These are phyloP conservation scores for Gymnodraco acuticeps DNA, from an alignment of 2,797 vertebrate species.

Conservation along the genomic window DNA sequence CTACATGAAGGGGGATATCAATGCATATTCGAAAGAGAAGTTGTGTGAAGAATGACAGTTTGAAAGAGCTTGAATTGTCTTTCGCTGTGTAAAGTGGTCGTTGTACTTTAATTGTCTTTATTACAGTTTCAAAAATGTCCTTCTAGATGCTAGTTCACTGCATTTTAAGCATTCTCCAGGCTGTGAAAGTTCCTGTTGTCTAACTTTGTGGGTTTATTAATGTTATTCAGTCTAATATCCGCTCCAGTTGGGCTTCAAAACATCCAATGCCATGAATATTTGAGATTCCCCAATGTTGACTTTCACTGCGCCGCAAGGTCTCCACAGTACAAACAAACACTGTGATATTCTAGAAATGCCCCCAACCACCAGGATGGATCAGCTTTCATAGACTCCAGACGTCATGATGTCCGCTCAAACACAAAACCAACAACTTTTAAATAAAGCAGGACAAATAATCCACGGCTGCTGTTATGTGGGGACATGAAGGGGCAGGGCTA, in stretches of 20 bases:
- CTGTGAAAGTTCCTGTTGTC: background rate
- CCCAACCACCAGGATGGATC: background rate
- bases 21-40: too few species aligned
- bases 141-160: too few species aligned
- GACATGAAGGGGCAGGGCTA: slow-evolving; percentile 32
- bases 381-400: background rate
- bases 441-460: background rate
- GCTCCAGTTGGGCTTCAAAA: background rate
- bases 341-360: background rate
- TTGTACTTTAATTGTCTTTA: background rate
- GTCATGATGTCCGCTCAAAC: background rate
- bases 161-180: background rate
- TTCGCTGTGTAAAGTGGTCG: background rate
- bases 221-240: background rate
- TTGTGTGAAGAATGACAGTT: background rate
- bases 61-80: background rate
- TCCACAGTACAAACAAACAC: background rate
- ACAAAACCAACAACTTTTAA: background rate
- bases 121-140: too few species aligned
- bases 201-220: background rate
- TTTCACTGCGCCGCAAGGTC: background rate
- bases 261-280: background rate
- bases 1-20: too few species aligned
- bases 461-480: background rate
- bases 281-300: background rate